phyloP scores from a whole-genome alignment of 2,888 invertebrate species.

The Julus scandinavius region DNA sequence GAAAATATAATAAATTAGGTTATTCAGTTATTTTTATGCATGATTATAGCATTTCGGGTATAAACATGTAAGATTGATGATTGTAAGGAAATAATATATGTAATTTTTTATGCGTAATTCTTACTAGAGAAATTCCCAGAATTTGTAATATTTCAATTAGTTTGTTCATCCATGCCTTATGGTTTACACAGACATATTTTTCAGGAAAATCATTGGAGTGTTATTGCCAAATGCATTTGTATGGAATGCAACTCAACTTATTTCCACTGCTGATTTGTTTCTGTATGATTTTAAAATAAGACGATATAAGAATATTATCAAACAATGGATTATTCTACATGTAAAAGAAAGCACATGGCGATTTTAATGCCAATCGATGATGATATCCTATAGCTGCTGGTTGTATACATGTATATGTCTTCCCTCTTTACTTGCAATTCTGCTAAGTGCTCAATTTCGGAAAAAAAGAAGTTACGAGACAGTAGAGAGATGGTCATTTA shows the following conservation, averaged over 20 bases:
- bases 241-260: neutral
- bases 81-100: neutral
- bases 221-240: neutral
- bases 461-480: neutral
- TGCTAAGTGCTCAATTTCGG: slow-evolving; percentile 4
- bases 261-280: neutral
- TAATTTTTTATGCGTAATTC: neutral
- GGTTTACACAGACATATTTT: neutral
- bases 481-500: slow-evolving; percentile 34
- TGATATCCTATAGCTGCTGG: neutral
- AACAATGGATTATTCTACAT: neutral
- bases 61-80: neutral
- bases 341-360: too few species aligned
- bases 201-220: neutral
- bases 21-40: neutral
- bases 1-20: neutral
- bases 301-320: neutral
- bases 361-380: neutral
- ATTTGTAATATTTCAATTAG: neutral
- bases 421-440: slow-evolving; percentile 13
- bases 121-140: neutral
- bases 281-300: neutral
- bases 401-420: neutral
- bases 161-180: neutral
- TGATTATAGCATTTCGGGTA: neutral